Evolutionary conservation across 92 coral and sea anemone species (phyloP), one percentile per base, ranked within the genome.

Genomic region (Metridium senile): DNA sequence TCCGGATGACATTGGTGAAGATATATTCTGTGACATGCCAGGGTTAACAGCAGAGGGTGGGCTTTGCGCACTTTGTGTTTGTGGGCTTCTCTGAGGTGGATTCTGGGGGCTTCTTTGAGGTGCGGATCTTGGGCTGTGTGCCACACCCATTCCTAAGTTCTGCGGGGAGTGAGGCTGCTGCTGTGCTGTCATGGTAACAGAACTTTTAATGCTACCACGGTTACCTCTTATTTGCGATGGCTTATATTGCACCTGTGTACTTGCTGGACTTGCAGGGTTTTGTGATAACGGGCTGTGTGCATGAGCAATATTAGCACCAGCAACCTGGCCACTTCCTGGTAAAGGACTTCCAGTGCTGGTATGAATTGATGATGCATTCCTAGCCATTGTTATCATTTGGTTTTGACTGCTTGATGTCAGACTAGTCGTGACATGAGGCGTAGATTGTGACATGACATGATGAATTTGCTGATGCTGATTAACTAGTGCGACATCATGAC

Each of bases 231-330:
- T 22, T 6, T 74, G 65, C n/a, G 68, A 31, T 33, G 76, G 0
- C 57, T 79, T 79, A 28, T 54, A 71, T 23, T 77, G 82, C 27
- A 77, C 51, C 35, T 86, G 78, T 11, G 90, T 78, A 57, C 90
- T 86, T 27, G 86, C 59, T 16, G 90, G 90, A 32, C 90, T 86
- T n/a, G 77, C 62, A 9, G 90, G 90, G 34, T 75, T 75, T 70
- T 86, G 90, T 35, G 80, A 63, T 26, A 86, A 25, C n/a, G 89
- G 86, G 17, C 85, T 85, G 30, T 78, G 69, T 13, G 71, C 82
- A 43, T 70, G 75, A 7, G 82, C 62, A 34, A 61, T 82, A 23
- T 46, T 65, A 27, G 63, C 64, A 9, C 66, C 51, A 17, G 74
- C 9, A 16, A 69, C 57, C 31, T 52, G 74, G 27, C 62, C 63